phyloP scores from a whole-genome alignment of 2,797 vertebrate species.

The Pteropus rufus region DNA sequence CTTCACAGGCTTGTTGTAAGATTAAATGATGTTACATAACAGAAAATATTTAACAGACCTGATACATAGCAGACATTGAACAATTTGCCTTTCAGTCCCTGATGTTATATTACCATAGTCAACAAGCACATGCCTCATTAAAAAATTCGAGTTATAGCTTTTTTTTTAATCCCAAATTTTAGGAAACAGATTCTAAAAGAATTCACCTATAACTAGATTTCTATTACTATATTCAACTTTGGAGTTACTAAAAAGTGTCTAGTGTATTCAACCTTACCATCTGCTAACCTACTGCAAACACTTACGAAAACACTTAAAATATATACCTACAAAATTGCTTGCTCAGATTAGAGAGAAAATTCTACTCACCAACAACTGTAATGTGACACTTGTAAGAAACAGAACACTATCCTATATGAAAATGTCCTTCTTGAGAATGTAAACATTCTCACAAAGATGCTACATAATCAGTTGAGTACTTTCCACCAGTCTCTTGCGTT shows the following conservation, averaged over 20 bases:
- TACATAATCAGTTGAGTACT: slow-evolving; percentile 45
- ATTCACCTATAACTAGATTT: not conserved
- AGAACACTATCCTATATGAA: slow-evolving; percentile 4
- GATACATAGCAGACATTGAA: not conserved
- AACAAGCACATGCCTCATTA: not conserved
- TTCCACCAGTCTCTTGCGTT: not conserved
- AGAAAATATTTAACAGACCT: not conserved
- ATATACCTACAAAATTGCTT: slow-evolving; percentile 6
- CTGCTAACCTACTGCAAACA: not conserved
- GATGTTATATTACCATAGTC: not conserved
- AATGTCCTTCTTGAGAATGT: slow-evolving; percentile 42
- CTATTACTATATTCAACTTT: not conserved
- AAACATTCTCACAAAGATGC: slow-evolving; percentile 63
- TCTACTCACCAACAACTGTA: slow-evolving; percentile 39
- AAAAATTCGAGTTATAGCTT: not conserved
- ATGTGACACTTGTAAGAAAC: slow-evolving; percentile 39
- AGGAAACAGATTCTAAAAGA: not conserved
- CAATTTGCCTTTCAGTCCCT: not conserved
- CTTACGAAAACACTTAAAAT: not conserved
- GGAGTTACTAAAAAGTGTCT: not conserved
- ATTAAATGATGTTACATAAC: not conserved
- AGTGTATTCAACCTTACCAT: not conserved
- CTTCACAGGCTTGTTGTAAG: not conserved
- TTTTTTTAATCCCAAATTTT: not conserved
- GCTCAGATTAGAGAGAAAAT: slow-evolving; percentile 14